Evolutionary conservation across 2,888 invertebrate genomes (phyloP), one percentile per base, ranked within the genome.

Genomic region (Halictus quadricinctus): DNA sequence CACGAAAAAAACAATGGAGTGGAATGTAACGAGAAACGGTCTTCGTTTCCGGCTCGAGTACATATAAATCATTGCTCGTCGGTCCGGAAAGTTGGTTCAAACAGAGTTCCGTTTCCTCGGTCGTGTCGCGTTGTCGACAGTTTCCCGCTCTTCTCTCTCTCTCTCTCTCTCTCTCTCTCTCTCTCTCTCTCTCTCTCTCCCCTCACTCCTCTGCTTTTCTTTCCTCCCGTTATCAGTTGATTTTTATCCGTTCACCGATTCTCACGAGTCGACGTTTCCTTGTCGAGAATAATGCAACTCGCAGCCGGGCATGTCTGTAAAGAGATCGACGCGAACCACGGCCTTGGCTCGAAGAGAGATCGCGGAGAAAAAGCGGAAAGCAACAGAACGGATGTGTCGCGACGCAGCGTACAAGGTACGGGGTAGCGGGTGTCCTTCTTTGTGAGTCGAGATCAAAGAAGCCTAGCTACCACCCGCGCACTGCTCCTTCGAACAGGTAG

Each of bases 401-500:
- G 69, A 77, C 41, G 41, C n/a, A 25, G 36, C 64, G 54, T 43
- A 36, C 48, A 10, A 46, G 15, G 36, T 74, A n/a, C 73, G 79
- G 54, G 80, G 29, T 64, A 64, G 78, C 64, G 78, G 78, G 81
- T 83, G 80, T 85, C 66, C 64, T 46, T 72, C 79, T 85, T 87
- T 87, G 87, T 88, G 78, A 82, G 60, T 29, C 46, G 88, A 83
- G 87, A 86, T 86, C 85, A 89, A 90, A 89, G 87, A 79, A 83
- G 89, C 88, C 85, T 81, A 87, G 83, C 80, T 72, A 84, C 86
- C 90, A 87, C 80, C 85, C 87, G 79, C 66, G 72, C 82, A 60
- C 77, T 84, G 85, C 83, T 90, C 87, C 84, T 76, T 82, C 73
- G 87, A 87, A 81, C 85, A 86, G 84, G 86, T 86, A 76, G 85